phyloP scores from a whole-genome alignment of 2,888 invertebrate genomes.

The Limnephilus marmoratus region DNA sequence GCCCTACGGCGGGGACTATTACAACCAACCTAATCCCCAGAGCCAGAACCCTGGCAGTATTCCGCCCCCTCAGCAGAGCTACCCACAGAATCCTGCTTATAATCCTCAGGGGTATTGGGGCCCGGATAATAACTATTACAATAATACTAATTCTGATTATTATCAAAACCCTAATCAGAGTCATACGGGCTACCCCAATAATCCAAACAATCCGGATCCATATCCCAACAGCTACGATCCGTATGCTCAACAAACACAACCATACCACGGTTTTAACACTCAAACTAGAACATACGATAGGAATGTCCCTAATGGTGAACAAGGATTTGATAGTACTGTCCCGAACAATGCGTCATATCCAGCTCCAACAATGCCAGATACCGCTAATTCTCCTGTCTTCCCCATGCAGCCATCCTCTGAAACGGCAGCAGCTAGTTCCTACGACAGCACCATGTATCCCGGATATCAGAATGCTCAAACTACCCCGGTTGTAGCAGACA shows the following conservation, averaged over 20 bases:
- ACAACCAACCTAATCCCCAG: slow-evolving; percentile 58
- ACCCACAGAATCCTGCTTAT: slow-evolving; percentile 67
- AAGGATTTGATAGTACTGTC: slow-evolving; percentile 51
- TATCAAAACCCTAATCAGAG: slow-evolving; percentile 71
- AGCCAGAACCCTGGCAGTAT: slow-evolving; percentile 44
- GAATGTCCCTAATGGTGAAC: slow-evolving; percentile 60
- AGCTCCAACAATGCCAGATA: neutral
- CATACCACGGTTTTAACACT: slow-evolving; percentile 57
- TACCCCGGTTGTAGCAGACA: slow-evolving; percentile 10
- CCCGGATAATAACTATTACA: slow-evolving; percentile 69
- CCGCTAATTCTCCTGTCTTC: neutral
- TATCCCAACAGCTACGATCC: slow-evolving; percentile 60
- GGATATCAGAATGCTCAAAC: slow-evolving; percentile 69
- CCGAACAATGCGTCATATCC: slow-evolving; percentile 50
- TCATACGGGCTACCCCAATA: slow-evolving; percentile 53
- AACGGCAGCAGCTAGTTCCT: slow-evolving; percentile 67
- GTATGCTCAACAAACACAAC: slow-evolving; percentile 58
- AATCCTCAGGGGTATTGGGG: slow-evolving; percentile 68
- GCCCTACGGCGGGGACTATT: slow-evolving; percentile 71
- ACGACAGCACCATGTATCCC: slow-evolving; percentile 69
- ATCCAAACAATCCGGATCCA: slow-evolving; percentile 54
- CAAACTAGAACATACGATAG: slow-evolving; percentile 59
- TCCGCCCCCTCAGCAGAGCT: slow-evolving; percentile 58
- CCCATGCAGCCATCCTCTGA: slow-evolving; percentile 39
- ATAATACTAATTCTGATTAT: slow-evolving; percentile 72